phyloP scores from a whole-genome alignment of 2,888 invertebrate species.

The Aleiodes leptofemur region DNA sequence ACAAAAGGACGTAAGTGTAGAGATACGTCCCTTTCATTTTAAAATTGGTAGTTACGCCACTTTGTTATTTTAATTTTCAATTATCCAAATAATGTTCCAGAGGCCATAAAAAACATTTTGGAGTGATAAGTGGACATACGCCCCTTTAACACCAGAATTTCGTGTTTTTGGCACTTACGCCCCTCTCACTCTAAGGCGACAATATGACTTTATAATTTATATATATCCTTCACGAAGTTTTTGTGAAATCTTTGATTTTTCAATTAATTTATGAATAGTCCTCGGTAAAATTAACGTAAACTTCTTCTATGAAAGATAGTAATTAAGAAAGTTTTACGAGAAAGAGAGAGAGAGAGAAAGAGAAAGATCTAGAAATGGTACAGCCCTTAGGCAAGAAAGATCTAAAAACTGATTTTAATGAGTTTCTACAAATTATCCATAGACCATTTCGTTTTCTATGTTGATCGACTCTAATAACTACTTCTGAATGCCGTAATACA shows the following conservation, averaged over 20 bases:
- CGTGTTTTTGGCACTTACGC: no score
- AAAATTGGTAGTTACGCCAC: no score
- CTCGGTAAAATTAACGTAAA: background rate
- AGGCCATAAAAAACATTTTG: no score
- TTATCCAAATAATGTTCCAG: no score
- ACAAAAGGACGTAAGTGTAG: no score
- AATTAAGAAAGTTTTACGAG: constrained; percentile 23
- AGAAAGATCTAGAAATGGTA: constrained; percentile 9
- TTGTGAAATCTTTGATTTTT: background rate
- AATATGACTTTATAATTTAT: background rate
- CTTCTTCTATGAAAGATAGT: constrained; percentile 12
- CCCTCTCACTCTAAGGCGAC: no score
- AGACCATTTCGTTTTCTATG: constrained; percentile 23
- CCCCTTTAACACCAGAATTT: no score
- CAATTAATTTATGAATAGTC: constrained; percentile 23
- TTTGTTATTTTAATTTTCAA: no score
- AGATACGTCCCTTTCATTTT: no score
- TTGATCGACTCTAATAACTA: constrained; percentile 32
- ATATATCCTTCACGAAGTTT: background rate
- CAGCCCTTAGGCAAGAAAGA: constrained; percentile 4
- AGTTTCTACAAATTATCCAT: constrained; percentile 34
- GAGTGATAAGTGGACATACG: no score
- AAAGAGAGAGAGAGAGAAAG: background rate
- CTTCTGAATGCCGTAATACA: constrained; percentile 30
- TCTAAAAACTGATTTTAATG: constrained; percentile 39